Conservation (phyloP, 1,140 invertebrate genomes). For the Fopius arisanus region DNA sequence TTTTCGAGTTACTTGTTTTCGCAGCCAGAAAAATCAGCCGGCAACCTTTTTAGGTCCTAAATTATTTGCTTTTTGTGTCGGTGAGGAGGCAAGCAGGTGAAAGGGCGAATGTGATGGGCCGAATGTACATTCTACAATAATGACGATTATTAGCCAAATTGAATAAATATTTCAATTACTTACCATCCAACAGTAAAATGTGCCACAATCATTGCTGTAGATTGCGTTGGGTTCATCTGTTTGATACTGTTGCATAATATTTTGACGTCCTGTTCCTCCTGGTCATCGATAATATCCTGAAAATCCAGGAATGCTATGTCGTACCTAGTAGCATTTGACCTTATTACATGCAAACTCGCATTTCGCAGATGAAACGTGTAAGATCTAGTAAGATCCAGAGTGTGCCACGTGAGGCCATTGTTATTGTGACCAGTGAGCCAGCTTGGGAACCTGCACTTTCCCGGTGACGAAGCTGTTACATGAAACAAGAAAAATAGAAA, state of each 20-base stretch:
- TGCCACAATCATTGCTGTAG: conserved; percentile 72
- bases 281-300: conserved; percentile 56
- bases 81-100: too few species aligned
- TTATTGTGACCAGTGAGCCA: conserved; percentile 77
- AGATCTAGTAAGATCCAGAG: conserved; percentile 75
- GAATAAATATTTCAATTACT: conserved; percentile 42
- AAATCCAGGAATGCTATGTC: conserved; percentile 59
- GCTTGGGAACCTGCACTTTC: conserved; percentile 75
- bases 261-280: conserved; percentile 70
- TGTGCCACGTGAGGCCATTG: conserved; percentile 74
- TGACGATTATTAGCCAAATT: not conserved
- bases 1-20: too few species aligned
- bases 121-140: not conserved
- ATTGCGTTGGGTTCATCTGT: conserved; percentile 67
- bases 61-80: too few species aligned
- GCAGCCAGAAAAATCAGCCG: too few species aligned
- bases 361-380: conserved; percentile 80
- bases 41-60: too few species aligned
- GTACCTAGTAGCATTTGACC: conserved; percentile 55
- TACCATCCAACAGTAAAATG: conserved; percentile 82
- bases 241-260: conserved; percentile 75
- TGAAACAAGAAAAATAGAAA: not conserved
- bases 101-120: too few species aligned
- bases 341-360: conserved; percentile 73
- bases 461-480: conserved; percentile 62